These are phyloP conservation scores for Troglohyphantes excavatus DNA, from an alignment of 2,888 invertebrate genomes.

Conservation along the genomic window DNA sequence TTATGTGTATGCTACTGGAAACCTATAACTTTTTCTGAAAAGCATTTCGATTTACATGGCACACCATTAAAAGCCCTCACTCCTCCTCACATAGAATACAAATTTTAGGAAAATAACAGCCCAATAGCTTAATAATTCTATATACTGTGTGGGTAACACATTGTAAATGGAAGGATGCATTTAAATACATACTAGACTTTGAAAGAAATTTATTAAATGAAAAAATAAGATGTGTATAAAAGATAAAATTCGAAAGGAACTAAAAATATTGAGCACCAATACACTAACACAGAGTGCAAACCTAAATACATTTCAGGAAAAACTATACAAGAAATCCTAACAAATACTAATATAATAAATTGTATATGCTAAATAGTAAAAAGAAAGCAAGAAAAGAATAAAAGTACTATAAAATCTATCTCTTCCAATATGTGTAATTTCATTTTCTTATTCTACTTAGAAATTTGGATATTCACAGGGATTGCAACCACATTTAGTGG, in stretches of 20 bases:
- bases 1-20: too few relatives aligned
- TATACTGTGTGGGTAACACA: too few relatives aligned
- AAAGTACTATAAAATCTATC: not conserved
- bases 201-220: not conserved
- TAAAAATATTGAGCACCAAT: slow-evolving; percentile 6
- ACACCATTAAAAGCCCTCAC: too few relatives aligned
- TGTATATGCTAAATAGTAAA: not conserved
- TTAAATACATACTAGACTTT: too few relatives aligned
- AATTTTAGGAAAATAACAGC: too few relatives aligned
- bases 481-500: not conserved
- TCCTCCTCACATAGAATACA: too few relatives aligned
- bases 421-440: not conserved
- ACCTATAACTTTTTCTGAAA: too few relatives aligned
- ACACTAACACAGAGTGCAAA: not conserved
- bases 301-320: not conserved
- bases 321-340: not conserved
- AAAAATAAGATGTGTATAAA: not conserved
- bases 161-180: too few relatives aligned
- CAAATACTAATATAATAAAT: not conserved
- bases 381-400: too few relatives aligned
- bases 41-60: too few relatives aligned
- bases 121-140: too few relatives aligned
- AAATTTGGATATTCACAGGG: not conserved
- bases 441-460: not conserved
- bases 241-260: not conserved